Evolutionary conservation across 2,888 invertebrate genomes (phyloP).

Genomic region (Drosophila nigricruria): DNA sequence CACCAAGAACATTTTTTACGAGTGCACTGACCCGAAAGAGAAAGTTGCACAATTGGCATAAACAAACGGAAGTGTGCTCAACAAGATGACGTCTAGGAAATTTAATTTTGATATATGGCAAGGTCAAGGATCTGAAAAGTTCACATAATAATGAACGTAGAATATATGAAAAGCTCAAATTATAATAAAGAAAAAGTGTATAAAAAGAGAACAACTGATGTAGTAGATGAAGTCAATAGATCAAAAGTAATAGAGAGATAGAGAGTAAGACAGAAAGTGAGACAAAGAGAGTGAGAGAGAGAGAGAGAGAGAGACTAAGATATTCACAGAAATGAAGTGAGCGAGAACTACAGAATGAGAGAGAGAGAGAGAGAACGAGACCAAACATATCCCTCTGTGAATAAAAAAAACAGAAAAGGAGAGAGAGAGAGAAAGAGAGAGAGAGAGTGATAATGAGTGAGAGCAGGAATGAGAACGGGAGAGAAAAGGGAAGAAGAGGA

Average conservation of each 20-base stretch:
- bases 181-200: background rate
- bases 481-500: background rate
- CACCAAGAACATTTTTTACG: conserved; percentile 1
- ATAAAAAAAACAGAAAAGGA: background rate
- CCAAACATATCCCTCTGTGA: too few relatives aligned
- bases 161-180: background rate
- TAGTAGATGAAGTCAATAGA: background rate
- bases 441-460: background rate
- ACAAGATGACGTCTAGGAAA: background rate
- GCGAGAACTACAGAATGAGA: background rate
- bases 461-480: background rate
- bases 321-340: background rate
- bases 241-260: background rate
- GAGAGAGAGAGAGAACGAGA: fast-evolving
- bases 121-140: conserved; percentile 2
- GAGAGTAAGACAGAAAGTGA: background rate
- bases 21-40: conserved; percentile 25
- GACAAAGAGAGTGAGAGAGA: background rate
- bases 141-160: background rate
- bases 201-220: background rate
- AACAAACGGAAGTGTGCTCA: background rate
- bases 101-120: conserved; percentile 2
- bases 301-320: too few relatives aligned
- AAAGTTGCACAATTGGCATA: conserved; percentile 22
- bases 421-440: too few relatives aligned